A percentile compares a stretch with the other conserved stretches of the same genome.
phyloP scores from a whole-genome alignment of 2,113 vertebrate species.

The Candoia aspera region DNA sequence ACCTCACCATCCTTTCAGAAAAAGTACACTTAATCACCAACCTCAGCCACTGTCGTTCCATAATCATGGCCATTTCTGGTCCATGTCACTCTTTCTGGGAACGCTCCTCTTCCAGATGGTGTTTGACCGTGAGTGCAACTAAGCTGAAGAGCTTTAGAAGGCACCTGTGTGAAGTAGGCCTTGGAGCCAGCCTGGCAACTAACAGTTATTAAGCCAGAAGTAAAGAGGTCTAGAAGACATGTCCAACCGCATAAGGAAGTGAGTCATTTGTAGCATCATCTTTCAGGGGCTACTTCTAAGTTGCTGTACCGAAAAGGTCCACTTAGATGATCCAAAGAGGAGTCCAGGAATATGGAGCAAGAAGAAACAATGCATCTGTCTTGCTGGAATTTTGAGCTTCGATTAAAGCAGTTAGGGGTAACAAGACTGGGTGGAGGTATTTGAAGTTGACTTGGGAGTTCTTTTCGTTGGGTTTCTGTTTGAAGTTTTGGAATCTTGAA shows the following conservation, averaged over 20 bases:
- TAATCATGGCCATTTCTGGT: neutral
- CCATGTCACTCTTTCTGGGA: neutral
- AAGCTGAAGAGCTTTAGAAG: neutral
- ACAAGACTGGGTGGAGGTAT: neutral
- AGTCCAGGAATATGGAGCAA: neutral
- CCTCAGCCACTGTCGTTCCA: neutral
- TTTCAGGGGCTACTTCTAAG: neutral
- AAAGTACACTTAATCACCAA: neutral
- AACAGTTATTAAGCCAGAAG: neutral
- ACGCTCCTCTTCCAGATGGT: neutral
- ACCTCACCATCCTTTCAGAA: neutral
- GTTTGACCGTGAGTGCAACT: neutral
- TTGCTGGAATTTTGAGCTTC: neutral
- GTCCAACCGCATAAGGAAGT: neutral
- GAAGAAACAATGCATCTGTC: neutral
- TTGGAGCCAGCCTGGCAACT: conserved; percentile 10
- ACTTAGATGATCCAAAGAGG: neutral
- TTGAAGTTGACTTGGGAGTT: neutral
- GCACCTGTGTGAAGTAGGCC: neutral
- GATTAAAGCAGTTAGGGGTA: neutral
- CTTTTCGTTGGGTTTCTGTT: conserved; percentile 12
- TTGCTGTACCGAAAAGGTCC: neutral
- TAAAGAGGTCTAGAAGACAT: neutral
- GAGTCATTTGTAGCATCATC: neutral
- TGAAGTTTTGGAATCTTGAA: conserved; percentile 50